Conservation (phyloP, 2,888 invertebrate species). For the Peribatodes rhomboidaria region DNA sequence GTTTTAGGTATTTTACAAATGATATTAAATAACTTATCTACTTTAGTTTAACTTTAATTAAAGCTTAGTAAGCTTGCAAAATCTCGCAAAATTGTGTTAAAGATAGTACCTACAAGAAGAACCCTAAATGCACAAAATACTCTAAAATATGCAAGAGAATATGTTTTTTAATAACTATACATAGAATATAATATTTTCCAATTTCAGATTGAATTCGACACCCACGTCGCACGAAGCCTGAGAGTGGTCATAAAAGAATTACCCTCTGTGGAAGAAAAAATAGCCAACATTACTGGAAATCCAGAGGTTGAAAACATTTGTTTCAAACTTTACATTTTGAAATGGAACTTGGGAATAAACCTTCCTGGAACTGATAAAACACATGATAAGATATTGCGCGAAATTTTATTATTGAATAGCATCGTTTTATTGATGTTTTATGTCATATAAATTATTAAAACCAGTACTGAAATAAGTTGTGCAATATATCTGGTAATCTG, state of each 20-base stretch:
- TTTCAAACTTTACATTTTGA: slow-evolving; percentile 12
- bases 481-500: too few species aligned
- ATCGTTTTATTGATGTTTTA: neutral
- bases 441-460: neutral
- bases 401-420: neutral
- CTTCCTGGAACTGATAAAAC: neutral
- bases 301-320: slow-evolving; percentile 68
- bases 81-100: too few species aligned
- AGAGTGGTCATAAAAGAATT: slow-evolving; percentile 85
- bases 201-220: slow-evolving; percentile 85
- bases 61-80: too few species aligned
- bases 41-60: neutral
- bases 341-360: slow-evolving; percentile 4
- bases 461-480: too few species aligned
- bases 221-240: slow-evolving; percentile 84
- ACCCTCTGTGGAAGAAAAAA: slow-evolving; percentile 84
- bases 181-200: slow-evolving; percentile 33
- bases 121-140: neutral
- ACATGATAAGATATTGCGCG: neutral
- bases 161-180: slow-evolving; percentile 10
- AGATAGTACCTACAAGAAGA: neutral
- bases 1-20: too few species aligned
- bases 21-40: neutral
- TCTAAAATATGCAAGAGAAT: too few species aligned
- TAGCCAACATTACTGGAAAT: slow-evolving; percentile 81